Evolutionary conservation across 2,113 vertebrate genomes (phyloP), one percentile per base, ranked within the genome.

Genomic region (Chloebia gouldiae): DNA sequence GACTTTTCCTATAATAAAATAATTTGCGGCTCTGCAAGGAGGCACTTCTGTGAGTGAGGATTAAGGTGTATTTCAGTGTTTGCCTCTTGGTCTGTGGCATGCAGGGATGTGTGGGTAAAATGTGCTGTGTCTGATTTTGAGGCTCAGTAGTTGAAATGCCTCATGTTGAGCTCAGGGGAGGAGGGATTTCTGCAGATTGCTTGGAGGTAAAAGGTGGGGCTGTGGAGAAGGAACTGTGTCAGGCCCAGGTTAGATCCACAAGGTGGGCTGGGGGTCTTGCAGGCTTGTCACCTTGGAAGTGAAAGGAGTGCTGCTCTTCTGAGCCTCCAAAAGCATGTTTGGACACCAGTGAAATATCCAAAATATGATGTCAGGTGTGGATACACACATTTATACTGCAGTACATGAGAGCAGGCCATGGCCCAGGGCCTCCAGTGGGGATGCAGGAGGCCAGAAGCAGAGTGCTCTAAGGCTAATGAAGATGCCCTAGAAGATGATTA

Each of bases 1-100:
- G 37, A 28, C 50, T 72, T 96, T 24, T 65, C 59, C 72, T 92
- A 24, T 77, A 88, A 90, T 66, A 70, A 86, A 90, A 93, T 82
- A 63, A 81, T 75, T 72, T 70, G n/a, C 57, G 76, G 3, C 65
- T 82, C 23, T 53, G 79, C 24, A 44, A 83, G 44, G 77, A 70
- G 50, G 18, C 2, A 6, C n/a, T 59, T 57, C 68, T 30, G 47
- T 1, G 2, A 86, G 79, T 1, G 1, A 95, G 71, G 92, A 73
- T 93, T 92, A 86, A 92, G 80, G 49, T 6, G 9, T 53, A 19
- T 83, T 91, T 72, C 57, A 56, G 44, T 10, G 2, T 90, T 94
- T 93, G 69, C 47, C 53, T 88, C 71, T 70, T 39, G 65, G 76
- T 88, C 47, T 2, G 1, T 21, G 39, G 35, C 27, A 3, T 10